Base-by-base conservation (phyloP, 2,113 vertebrate species). In the Bos javanicus region DNA sequence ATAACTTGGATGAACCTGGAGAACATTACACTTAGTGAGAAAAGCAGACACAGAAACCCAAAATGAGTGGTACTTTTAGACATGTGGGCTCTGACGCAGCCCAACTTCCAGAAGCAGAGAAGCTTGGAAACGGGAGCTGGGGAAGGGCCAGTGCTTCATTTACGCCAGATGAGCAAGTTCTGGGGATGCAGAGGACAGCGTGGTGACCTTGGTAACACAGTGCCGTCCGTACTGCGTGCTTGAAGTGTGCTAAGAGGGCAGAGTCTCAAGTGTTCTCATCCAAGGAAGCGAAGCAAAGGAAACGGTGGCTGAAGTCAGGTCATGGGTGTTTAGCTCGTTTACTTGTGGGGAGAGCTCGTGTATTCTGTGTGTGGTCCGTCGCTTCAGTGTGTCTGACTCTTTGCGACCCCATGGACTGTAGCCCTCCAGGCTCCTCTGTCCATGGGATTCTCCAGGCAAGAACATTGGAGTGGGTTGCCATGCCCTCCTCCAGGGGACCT, bases 361-460 rank as follows among this genome's bases (percentile, higher is more conserved):
- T 36, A 10, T 12, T 71, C n/a, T 0, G n/a, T 23, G n/a, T 23
- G 67, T 12, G 67, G 1, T 36, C 64, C 1, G 10, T 6, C 1
- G 5, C n/a, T 23, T 36, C 9, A 11, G 5, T 11, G 21, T 25
- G 71, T 76, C 71, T 13, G 71, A 43, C 21, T 30, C 71, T 25
- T 33, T 76, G 36, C 0, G 5, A 25, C 23, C 21, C 36, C 12
- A 0, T 14, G 36, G 71, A 26, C 71, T 13, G 12, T 8, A 14
- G 36, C 71, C 71, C 6, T 1, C 71, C 36, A 76, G 36, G 71
- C 36, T 43, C 71, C 23, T 26, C 71, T 26, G 36, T 43, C 36
- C 36, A 7, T 26, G 36, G 36, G 21, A 43, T 26, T 76, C 71
- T 43, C 36, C 71, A 76, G 71, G 36, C 36, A 43, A 43, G 71